A percentile compares a stretch with the other conserved stretches of the same genome.
These are phyloP conservation scores for Odobenus rosmarus DNA, from an alignment of 2,113 vertebrate species.

Conservation along the genomic window DNA sequence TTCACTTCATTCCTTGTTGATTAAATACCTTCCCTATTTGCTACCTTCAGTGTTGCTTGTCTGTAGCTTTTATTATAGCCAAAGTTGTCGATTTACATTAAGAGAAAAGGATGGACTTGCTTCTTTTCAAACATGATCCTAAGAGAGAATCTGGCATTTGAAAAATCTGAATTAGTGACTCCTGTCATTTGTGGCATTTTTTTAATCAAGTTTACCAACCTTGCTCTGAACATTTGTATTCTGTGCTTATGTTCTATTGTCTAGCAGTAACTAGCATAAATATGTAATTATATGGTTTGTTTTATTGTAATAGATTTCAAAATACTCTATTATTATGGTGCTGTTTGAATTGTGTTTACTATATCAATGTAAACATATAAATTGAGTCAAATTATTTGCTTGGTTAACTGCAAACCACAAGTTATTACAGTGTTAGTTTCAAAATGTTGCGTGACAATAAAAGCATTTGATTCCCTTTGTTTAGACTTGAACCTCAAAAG, in stretches of 20 bases:
- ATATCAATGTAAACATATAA: background rate
- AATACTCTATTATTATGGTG: slow-evolving; percentile 45
- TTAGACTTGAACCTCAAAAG: background rate
- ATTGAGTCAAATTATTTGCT: slow-evolving; percentile 62
- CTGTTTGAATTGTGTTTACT: slow-evolving; percentile 60
- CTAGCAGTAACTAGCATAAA: slow-evolving; percentile 80
- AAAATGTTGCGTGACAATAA: background rate
- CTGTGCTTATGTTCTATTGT: slow-evolving; percentile 65
- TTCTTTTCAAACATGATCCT: slow-evolving; percentile 54
- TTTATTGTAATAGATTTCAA: slow-evolving; percentile 74
- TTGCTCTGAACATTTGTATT: slow-evolving; percentile 79
- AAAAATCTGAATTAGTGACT: slow-evolving; percentile 62
- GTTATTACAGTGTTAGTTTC: slow-evolving; percentile 48
- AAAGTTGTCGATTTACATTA: background rate
- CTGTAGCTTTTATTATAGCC: slow-evolving; percentile 1
- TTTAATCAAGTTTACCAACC: slow-evolving; percentile 83
- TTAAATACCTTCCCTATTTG: background rate
- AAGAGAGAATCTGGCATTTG: slow-evolving; percentile 75
- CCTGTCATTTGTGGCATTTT: slow-evolving; percentile 65
- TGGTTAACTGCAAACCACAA: slow-evolving; percentile 60
- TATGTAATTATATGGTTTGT: slow-evolving; percentile 86
- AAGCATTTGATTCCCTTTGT: background rate
- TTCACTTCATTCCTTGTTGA: slow-evolving; percentile 41
- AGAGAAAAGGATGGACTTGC: slow-evolving; percentile 52
- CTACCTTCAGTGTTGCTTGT: slow-evolving; percentile 56